A percentile compares a stretch with the other conserved stretches of the same genome.
Evolutionary conservation across 2,113 vertebrate genomes (phyloP).

Genomic region (Pelobates fuscus): DNA sequence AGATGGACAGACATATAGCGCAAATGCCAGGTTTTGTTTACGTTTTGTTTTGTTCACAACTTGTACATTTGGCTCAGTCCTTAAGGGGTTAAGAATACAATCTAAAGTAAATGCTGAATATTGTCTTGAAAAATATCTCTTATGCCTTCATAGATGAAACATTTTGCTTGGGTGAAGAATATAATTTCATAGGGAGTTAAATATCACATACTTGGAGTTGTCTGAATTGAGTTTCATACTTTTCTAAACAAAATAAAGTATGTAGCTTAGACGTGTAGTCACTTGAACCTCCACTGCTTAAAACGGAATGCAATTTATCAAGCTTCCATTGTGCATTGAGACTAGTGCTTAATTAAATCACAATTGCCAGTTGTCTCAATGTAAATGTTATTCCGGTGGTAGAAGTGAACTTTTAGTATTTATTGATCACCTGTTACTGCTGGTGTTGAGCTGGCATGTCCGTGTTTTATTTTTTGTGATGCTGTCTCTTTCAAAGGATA

Average conservation of each 20-base stretch:
- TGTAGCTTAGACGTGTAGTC: slow-evolving; percentile 17
- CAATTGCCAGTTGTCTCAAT: neutral
- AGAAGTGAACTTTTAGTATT: neutral
- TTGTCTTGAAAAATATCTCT: neutral
- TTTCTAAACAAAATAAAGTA: slow-evolving; percentile 23
- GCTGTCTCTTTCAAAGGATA: too few species aligned
- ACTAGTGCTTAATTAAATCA: neutral
- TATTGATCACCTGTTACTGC: neutral
- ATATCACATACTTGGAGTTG: neutral
- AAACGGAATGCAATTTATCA: slow-evolving; percentile 9
- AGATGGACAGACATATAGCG: too few species aligned
- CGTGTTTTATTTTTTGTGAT: too few species aligned
- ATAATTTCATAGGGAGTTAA: neutral
- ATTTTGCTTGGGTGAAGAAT: neutral
- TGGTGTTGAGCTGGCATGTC: too few species aligned
- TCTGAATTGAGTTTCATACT: neutral
- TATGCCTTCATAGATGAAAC: neutral
- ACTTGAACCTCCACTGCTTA: slow-evolving; percentile 18
- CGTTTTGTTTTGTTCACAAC: too few species aligned
- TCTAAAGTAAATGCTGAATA: too few species aligned
- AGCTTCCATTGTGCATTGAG: neutral
- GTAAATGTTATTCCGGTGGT: neutral
- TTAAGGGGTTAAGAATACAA: too few species aligned
- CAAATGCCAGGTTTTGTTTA: too few species aligned
- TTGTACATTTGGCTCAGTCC: too few species aligned